A percentile compares a stretch with the other conserved stretches of the same genome.
Evolutionary conservation across 2,797 vertebrate species (phyloP).

Genomic region (Lindbergichthys nudifrons): DNA sequence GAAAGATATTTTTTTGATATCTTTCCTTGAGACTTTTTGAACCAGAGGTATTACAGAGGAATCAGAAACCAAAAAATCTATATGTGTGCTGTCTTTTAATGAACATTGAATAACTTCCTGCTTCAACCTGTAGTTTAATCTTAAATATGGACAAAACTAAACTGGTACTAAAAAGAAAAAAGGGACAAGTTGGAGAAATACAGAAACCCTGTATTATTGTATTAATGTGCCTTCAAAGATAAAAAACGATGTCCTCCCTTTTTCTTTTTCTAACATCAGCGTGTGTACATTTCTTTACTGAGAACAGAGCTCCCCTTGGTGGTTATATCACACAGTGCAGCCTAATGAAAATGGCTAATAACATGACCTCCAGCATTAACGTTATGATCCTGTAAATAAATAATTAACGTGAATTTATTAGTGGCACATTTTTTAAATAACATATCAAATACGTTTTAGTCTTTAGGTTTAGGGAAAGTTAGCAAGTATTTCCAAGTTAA

Average conservation of each 20-base stretch:
- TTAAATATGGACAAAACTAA: neutral
- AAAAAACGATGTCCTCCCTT: neutral
- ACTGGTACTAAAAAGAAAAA: neutral
- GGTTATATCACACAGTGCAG: constrained; percentile 12
- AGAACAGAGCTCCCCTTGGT: constrained; percentile 34
- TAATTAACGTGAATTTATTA: too few species aligned
- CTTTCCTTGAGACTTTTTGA: neutral
- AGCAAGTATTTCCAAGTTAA: too few species aligned
- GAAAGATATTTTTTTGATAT: neutral
- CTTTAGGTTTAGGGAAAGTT: too few species aligned
- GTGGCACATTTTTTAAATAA: too few species aligned
- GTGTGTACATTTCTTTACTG: neutral
- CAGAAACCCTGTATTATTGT: neutral
- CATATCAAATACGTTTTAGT: too few species aligned
- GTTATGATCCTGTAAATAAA: too few species aligned
- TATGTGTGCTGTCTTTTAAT: neutral
- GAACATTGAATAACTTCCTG: neutral
- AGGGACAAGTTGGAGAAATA: neutral
- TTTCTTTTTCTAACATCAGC: rapidly evolving
- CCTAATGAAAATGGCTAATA: neutral
- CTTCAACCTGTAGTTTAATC: neutral
- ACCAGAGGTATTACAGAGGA: neutral
- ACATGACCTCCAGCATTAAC: neutral
- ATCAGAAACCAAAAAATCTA: neutral
- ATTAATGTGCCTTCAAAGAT: neutral